A percentile compares a stretch with the other conserved stretches of the same genome.
Evolutionary conservation across 2,113 vertebrate species (phyloP).

Genomic region (Rhegmatorhina hoffmannsi): DNA sequence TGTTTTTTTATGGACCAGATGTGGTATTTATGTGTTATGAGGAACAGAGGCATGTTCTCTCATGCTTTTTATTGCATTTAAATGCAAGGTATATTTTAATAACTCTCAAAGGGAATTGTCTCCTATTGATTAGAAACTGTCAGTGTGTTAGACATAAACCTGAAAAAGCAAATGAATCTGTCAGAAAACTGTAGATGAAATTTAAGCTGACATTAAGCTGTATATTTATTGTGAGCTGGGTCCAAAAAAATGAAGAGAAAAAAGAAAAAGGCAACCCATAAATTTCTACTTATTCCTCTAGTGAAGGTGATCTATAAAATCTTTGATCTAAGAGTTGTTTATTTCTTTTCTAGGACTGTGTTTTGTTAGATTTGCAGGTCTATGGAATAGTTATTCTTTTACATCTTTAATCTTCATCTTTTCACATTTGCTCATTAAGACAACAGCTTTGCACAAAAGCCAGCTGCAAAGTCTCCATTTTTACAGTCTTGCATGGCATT

Average conservation of each 20-base stretch:
- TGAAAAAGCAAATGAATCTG: constrained; percentile 69
- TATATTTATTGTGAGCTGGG: constrained; percentile 44
- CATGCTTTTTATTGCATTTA: constrained; percentile 78
- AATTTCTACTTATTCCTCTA: constrained; percentile 59
- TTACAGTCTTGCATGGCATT: constrained; percentile 33
- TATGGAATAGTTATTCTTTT: constrained; percentile 69
- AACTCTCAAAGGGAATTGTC: constrained; percentile 74
- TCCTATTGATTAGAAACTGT: constrained; percentile 75
- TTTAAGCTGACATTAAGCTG: constrained; percentile 69
- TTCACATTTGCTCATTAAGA: constrained; percentile 71
- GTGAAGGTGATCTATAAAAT: constrained; percentile 40
- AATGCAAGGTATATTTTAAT: constrained; percentile 79
- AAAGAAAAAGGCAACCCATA: constrained; percentile 52
- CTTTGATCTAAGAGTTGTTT: constrained; percentile 70
- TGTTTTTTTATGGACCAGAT: constrained; percentile 78
- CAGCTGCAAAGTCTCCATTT: constrained; percentile 64
- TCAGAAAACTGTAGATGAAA: constrained; percentile 72
- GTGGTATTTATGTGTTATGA: constrained; percentile 77
- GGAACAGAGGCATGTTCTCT: constrained; percentile 77
- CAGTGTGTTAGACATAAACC: constrained; percentile 75
- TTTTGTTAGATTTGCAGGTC: constrained; percentile 66
- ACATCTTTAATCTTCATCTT: constrained; percentile 48
- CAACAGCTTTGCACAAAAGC: constrained; percentile 61
- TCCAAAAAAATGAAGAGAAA: background rate
- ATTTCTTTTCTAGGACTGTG: constrained; percentile 61